Base-by-base conservation (phyloP, 2,888 invertebrate genomes). In the Chromoteleia sp. region DNA sequence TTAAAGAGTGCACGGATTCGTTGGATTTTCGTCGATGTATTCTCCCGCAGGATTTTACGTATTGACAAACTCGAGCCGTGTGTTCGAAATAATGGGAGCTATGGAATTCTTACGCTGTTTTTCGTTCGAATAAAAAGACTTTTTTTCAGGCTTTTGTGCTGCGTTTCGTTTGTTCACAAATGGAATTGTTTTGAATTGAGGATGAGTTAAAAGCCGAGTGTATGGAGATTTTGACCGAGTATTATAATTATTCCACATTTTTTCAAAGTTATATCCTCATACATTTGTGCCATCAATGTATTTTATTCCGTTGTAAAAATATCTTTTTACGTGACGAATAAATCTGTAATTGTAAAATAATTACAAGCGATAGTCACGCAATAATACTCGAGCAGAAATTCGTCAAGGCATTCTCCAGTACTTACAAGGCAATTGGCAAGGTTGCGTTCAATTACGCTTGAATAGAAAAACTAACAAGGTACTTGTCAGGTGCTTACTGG, bases 71-170 rank as follows among this genome's bases (percentile, higher is more conserved):
- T 59, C 50, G 50, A 43, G 52, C 33, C 52, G 30, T 65, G 45
- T 33, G 67, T 76, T 67, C 21, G 33, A 76, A 59, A 67, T 76
- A 76, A 76, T 76, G 52, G 59, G 48, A 59, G 19, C 36, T 33
- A 50, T 17, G 36, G 15, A 39, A 67, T 67, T 30, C 17, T 67
- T 41, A 50, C 45, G 30, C 29, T 21, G 39, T 59, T 76, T 76
- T 67, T 50, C 41, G 41, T 36, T 61, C 21, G 30, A 12, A 71
- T 70, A 70, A 56, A 8, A 12, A 33, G 10, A 68, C 15, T 17
- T 36, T 36, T 33, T 58, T 56, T 54, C 43, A 10, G 15, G 12
- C 50, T 52, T 56, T 70, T 68, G 14, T 17, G 19, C 6, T 33
- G 14, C n/a, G n/a, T 29, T 41, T 52, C 19, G 8, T 25, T 65